phyloP scores from a whole-genome alignment of 2,797 vertebrate genomes.

The Kryptolebias ocellatus region DNA sequence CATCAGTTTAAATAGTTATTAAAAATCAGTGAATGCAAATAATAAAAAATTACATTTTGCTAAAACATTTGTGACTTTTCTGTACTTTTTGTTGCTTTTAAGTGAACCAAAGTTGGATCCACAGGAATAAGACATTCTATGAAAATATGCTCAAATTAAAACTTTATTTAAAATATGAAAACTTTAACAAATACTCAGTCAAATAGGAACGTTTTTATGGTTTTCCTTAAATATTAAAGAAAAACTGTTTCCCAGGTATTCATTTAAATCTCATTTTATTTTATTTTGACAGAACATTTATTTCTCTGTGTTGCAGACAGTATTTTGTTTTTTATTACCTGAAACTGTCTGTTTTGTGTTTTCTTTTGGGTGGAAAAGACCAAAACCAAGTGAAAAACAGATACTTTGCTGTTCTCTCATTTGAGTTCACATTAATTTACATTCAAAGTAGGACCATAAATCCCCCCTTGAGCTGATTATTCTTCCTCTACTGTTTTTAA shows the following conservation, averaged over 20 bases:
- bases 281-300: background rate
- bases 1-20: too few species aligned
- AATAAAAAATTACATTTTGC: too few species aligned
- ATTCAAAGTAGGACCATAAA: conserved; percentile 26
- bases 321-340: conserved; percentile 26
- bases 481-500: background rate
- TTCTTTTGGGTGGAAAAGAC: conserved; percentile 12
- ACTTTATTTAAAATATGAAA: too few species aligned
- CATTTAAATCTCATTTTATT: background rate
- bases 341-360: conserved; percentile 9
- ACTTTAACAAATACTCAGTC: too few species aligned
- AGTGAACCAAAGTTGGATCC: too few species aligned
- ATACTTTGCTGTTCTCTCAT: conserved; percentile 33
- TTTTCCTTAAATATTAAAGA: background rate
- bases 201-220: too few species aligned
- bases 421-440: conserved; percentile 41
- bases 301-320: conserved; percentile 2
- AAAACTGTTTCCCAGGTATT: background rate
- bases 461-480: conserved; percentile 1
- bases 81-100: too few species aligned
- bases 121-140: too few species aligned
- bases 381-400: conserved; percentile 34
- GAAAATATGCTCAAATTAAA: too few species aligned
- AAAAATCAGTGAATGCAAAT: too few species aligned
- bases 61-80: too few species aligned